Evolutionary conservation across 2,797 vertebrate species (phyloP).

Genomic region (Siniperca obscura): DNA sequence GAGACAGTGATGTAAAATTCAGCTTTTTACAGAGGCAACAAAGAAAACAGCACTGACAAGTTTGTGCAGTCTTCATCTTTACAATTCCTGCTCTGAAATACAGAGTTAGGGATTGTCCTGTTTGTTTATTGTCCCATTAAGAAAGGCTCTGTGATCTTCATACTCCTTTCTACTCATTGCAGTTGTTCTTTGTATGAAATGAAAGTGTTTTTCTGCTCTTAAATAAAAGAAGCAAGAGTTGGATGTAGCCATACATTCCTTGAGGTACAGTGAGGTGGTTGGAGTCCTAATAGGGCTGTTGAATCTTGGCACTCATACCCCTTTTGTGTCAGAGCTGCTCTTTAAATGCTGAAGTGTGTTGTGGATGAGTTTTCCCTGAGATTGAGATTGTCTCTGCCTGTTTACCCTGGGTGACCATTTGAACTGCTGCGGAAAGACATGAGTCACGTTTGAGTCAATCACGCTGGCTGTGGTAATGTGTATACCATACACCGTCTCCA

Average conservation of each 20-base stretch:
- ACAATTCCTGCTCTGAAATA: constrained; percentile 35
- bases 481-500: constrained; percentile 56
- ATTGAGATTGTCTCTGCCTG: constrained; percentile 41
- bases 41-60: constrained; percentile 46
- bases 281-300: constrained; percentile 38
- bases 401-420: constrained; percentile 60
- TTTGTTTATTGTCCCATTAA: constrained; percentile 44
- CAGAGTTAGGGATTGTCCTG: constrained; percentile 23
- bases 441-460: constrained; percentile 71
- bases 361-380: constrained; percentile 28
- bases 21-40: constrained; percentile 14
- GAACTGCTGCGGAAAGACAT: constrained; percentile 67
- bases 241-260: constrained; percentile 66
- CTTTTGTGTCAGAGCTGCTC: constrained; percentile 43
- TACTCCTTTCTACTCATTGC: constrained; percentile 8
- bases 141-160: not conserved
- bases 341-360: constrained; percentile 47
- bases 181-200: constrained; percentile 32
- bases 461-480: constrained; percentile 53
- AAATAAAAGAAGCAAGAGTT: constrained; percentile 45
- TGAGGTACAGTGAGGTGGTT: constrained; percentile 39
- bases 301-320: constrained; percentile 51
- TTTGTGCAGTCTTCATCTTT: constrained; percentile 37
- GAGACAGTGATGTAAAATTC: constrained; percentile 50
- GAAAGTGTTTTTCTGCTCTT: constrained; percentile 33